Evolutionary conservation across 2,113 vertebrate species (phyloP), one percentile per base, ranked within the genome.

Genomic region (Muscicapa adusta): DNA sequence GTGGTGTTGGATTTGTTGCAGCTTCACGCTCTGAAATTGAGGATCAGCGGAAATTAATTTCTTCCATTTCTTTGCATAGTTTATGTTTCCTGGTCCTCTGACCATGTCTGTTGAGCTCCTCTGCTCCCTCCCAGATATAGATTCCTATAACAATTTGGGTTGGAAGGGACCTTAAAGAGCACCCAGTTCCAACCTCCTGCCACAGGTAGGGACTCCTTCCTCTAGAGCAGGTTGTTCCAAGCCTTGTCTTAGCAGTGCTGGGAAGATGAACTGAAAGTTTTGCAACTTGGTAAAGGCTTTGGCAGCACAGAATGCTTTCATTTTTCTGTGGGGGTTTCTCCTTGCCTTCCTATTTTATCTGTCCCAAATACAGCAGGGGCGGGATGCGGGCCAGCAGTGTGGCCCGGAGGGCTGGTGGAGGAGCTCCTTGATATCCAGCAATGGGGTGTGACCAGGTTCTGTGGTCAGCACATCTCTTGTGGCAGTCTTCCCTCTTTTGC

Each of bases 401-500:
- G 23, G 50, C 50, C 25, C 50, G 28, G 50, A 51, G 50, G 34
- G 14, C 23, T 65, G 67, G 24, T 34, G 12, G 6, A 3, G 36
- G 58, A 60, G 43, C 31, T 65, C 24, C 50, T 19, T 6, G 0
- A 8, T 4, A 23, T 2, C 42, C 77, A 62, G 18, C 38, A 36
- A 10, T 10, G 18, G 33, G 31, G 8, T 7, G 23, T 16, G 22
- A 12, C 8, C 10, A 9, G 42, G 12, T 18, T 57, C n/a, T 0
- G 0, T 14, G 34, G 8, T 29, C 60, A 51, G n/a, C 0, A 1
- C n/a, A 34, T 5, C 36, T 66, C 42, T 33, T 7, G 12, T 28
- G 38, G n/a, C 33, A 50, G 26, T 23, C 29, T 71, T 36, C 29
- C 48, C 24, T 71, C 71, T 88, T 65, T 9, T 25, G 15, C 48